phyloP scores from a whole-genome alignment of 2,888 invertebrate species.

The Prenolepis imparis region DNA sequence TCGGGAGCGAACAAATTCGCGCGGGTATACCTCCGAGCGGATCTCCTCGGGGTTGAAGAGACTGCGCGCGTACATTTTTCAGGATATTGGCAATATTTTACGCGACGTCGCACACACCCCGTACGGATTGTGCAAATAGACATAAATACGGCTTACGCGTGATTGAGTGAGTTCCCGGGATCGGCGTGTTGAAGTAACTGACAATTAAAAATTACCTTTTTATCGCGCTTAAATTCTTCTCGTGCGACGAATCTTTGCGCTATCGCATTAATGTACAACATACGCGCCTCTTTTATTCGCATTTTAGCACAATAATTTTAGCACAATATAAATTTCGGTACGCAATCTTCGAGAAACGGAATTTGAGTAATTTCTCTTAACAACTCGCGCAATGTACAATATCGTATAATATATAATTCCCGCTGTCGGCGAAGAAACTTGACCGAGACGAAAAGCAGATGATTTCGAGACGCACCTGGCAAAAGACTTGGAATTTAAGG shows the following conservation, averaged over 20 bases:
- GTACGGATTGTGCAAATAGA: conserved; percentile 50
- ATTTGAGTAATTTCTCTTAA: conserved; percentile 27
- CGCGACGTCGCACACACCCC: conserved; percentile 45
- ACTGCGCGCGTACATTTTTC: conserved; percentile 53
- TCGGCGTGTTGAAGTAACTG: conserved; percentile 36
- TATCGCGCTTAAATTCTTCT: conserved; percentile 47
- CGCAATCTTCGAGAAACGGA: background rate
- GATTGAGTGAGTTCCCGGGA: conserved; percentile 49
- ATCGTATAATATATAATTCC: conserved; percentile 21
- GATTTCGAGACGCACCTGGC: conserved; percentile 68
- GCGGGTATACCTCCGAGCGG: conserved; percentile 36
- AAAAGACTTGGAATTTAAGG: conserved; percentile 53
- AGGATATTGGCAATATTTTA: conserved; percentile 58
- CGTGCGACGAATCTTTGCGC: conserved; percentile 30
- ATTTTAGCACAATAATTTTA: background rate
- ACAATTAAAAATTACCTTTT: conserved; percentile 55
- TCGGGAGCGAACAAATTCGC: conserved; percentile 15
- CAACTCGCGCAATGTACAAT: conserved; percentile 35
- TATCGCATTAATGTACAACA: conserved; percentile 18
- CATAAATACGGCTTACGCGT: conserved; percentile 54
- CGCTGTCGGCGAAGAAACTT: conserved; percentile 60
- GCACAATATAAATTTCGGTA: background rate
- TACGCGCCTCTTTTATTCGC: background rate
- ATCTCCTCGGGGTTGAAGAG: conserved; percentile 44
- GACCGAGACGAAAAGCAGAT: conserved; percentile 71